Percentiles rank a stretch among this genome's conserved stretches.
Conservation (phyloP, 2,113 vertebrate species). For the Suricata suricatta region DNA sequence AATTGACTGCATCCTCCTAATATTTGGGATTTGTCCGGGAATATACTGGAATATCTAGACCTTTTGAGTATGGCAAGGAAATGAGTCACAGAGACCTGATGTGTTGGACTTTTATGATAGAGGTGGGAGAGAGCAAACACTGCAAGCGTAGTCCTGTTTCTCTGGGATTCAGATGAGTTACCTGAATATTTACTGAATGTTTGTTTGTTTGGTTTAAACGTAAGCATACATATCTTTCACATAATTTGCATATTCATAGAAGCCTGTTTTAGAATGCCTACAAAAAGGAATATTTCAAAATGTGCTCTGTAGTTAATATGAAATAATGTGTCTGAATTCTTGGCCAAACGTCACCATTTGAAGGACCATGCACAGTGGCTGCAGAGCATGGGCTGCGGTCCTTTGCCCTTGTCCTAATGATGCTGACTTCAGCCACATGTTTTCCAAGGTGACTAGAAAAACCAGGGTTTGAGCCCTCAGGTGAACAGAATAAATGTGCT, state of each 20-base stretch:
- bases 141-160: not conserved
- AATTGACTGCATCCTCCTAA: not conserved
- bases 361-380: not conserved
- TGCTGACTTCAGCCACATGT: not conserved
- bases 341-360: not conserved
- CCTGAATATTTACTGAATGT: not conserved
- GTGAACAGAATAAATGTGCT: conserved; percentile 8
- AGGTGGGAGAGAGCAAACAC: not conserved
- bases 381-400: not conserved
- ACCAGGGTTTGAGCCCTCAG: not conserved
- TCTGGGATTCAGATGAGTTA: not conserved
- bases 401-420: not conserved
- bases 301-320: not conserved
- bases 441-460: not conserved
- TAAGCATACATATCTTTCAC: not conserved
- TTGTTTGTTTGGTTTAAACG: not conserved
- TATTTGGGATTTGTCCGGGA: not conserved
- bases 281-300: not conserved
- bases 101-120: not conserved
- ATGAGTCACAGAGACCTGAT: not conserved
- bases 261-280: not conserved
- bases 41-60: not conserved
- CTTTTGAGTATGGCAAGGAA: not conserved
- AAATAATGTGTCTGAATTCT: not conserved
- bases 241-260: not conserved